Conservation (phyloP, 1,140 invertebrate genomes). For the Caerostris extrusa region DNA sequence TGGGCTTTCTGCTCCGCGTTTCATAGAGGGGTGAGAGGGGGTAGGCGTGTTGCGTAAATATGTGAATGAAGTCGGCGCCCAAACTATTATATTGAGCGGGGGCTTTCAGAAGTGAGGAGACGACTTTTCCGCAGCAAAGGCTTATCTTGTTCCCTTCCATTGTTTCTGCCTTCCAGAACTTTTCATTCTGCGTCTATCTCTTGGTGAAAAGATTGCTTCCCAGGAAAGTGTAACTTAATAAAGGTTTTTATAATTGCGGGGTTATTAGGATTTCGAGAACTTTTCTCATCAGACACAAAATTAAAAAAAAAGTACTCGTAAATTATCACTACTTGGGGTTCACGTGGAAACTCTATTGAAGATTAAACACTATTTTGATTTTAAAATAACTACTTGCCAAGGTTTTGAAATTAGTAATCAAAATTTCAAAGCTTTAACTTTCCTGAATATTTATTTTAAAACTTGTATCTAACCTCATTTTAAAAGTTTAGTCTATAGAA, state of each 20-base stretch:
- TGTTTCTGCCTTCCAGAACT: not conserved
- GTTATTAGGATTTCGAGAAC: not conserved
- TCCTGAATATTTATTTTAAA: too few relatives aligned
- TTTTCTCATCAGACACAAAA: not conserved
- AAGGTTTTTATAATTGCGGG: not conserved
- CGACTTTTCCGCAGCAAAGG: not conserved
- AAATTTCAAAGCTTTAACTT: too few relatives aligned
- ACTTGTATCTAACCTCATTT: too few relatives aligned
- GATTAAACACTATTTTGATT: too few relatives aligned
- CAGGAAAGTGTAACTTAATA: not conserved
- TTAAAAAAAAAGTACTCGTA: too few relatives aligned
- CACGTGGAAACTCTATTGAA: too few relatives aligned
- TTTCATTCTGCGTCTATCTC: not conserved
- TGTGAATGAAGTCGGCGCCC: constrained; percentile 1
- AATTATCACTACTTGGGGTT: too few relatives aligned
- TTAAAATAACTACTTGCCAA: too few relatives aligned
- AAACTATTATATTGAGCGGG: not conserved
- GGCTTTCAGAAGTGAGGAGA: not conserved
- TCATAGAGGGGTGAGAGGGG: not conserved
- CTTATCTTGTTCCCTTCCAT: not conserved
- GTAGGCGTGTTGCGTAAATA: constrained; percentile 10
- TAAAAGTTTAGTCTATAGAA: too few relatives aligned
- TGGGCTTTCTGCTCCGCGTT: not conserved
- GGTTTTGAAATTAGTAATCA: too few relatives aligned
- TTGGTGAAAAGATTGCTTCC: not conserved